These are phyloP conservation scores for Eulemur albifrons DNA, from an alignment of 2,797 vertebrate species.

Conservation along the genomic window DNA sequence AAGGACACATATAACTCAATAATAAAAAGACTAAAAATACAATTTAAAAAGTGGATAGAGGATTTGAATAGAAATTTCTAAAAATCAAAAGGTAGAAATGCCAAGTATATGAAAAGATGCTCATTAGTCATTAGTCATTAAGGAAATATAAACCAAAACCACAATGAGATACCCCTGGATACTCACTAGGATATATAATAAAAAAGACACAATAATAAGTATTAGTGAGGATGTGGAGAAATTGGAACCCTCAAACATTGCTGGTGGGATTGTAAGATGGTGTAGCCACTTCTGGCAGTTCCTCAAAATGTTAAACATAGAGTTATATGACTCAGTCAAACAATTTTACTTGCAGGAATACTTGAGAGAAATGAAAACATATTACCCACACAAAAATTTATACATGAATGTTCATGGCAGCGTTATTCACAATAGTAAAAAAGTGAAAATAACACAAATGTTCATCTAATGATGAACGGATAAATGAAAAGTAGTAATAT, in stretches of 20 bases:
- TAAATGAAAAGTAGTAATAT: neutral
- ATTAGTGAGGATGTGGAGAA: neutral
- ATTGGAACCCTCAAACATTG: neutral
- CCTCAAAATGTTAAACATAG: neutral
- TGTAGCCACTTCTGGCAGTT: neutral
- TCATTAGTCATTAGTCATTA: constrained; percentile 15
- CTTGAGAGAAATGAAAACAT: neutral
- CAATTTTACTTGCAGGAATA: neutral
- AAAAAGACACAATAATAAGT: neutral
- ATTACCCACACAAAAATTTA: neutral
- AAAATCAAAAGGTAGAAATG: neutral
- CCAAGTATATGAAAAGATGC: neutral
- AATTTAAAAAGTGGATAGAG: neutral
- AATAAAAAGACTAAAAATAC: constrained; percentile 36
- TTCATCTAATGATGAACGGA: neutral
- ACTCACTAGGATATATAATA: neutral
- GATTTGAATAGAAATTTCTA: neutral
- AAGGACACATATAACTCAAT: neutral
- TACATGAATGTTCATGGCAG: neutral
- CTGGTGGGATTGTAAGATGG: neutral
- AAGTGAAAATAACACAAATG: neutral
- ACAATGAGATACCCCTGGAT: neutral
- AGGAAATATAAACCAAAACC: neutral
- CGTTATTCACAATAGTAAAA: neutral
- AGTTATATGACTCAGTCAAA: neutral